Evolutionary conservation across 2,888 invertebrate genomes (phyloP), one percentile per base, ranked within the genome.

Genomic region (Ligdia adustata): DNA sequence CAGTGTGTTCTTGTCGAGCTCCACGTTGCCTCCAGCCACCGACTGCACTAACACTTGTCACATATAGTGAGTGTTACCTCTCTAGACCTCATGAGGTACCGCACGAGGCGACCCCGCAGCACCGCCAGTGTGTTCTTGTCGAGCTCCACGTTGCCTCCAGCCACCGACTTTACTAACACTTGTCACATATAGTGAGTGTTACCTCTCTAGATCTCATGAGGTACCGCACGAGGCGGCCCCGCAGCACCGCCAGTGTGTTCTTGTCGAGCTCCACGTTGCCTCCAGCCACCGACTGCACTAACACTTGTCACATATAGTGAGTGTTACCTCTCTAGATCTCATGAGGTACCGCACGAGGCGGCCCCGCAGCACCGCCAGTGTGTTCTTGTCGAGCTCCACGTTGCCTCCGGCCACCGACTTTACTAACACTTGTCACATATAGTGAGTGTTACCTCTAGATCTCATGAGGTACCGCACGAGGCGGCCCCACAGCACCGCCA

Each of bases 81-180:
- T 72, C 95, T 92, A 7, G 98, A 98, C 54, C 98, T 91, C 98
- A 99, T 98, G 38, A 98, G 92, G 82, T 98, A 99, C 26, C 98
- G 92, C 6, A 99, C 98, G 59, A 97, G 93, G 38, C 98, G 92
- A 0, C 99, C 99, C 15, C 98, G 91, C 18, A 99, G 90, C 26
- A 98, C 97, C 0, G 98, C 99, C 40, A 98, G 91, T 0, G 98
- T 99, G 79, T 98, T 97, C 78, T 95, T 95, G 79, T 99, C 98
- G 75, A 98, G 94, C 75, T 98, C 98, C 1, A 95, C 94, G 6
- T 95, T 94, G 55, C 94, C 95, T 1, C 95, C 94, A 0, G 95
- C 94, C 7, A 98, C 95, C 18, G 96, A 96, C 78, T 98, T 98
- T 9, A 98, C 98, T 52, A 99, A 82, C 53, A 89, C 88, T 76